Base-by-base conservation (phyloP, 1,140 invertebrate genomes). In the Listronotus oregonensis region DNA sequence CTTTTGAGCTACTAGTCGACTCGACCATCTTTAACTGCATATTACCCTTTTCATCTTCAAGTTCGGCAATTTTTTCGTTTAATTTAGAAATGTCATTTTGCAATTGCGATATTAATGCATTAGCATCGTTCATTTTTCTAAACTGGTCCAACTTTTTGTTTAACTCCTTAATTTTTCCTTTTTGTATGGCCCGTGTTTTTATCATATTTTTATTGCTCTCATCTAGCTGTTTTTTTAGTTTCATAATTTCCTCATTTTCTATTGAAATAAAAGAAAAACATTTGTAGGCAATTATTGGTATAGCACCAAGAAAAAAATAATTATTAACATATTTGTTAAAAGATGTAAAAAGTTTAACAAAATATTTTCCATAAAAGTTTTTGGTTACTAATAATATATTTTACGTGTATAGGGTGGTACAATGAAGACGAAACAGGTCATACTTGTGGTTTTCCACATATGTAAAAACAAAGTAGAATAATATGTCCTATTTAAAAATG, bases 41-140 rank as follows among this genome's bases (percentile, higher is more conserved):
- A 69, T 70, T 75, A 34, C 73, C 73, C 92, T 94, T 78, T 93
- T 96, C 81, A 78, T 95, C 92, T 81, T 95, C 93, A 52, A 95
- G 80, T 77, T 93, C 88, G 49, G 89, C 87, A 67, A 96, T 85
- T 79, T 88, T 85, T 70, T 94, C 90, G 69, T 89, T 86, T 68
- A 95, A 81, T 70, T 84, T 82, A 67, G 84, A 80, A 62, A 86
- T 82, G 68, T 86, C 84, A 59, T 82, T 80, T 70, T 80, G 79
- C 7, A 89, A 75, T 51, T 80, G 81, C 0, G 87, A 81, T 66
- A 93, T 82, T 79, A 91, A 86, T 46, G 85, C 85, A 77, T 89
- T 87, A 21, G 82, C 74, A 75, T 91, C 88, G 43, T 85, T 87
- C 18, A 87, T 84, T 83, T 87, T 87, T 79, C 87, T 91, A 63